phyloP scores from a whole-genome alignment of 2,113 vertebrate species.

The Zosterops hypoxanthus region DNA sequence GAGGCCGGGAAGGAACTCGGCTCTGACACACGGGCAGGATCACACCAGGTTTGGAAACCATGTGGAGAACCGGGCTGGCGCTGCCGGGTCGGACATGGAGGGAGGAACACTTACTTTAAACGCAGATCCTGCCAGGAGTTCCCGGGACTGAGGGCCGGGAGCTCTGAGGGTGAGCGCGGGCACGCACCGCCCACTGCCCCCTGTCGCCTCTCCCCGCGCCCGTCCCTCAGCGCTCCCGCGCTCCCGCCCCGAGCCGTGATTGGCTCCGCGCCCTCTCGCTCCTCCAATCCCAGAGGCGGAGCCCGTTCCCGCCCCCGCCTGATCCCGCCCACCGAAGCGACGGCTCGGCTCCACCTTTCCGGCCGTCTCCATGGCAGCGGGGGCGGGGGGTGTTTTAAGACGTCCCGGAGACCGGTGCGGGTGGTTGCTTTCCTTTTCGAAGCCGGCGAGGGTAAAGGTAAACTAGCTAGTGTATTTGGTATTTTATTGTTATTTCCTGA shows the following conservation, averaged over 20 bases:
- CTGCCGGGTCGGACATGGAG: not conserved
- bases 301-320: fast-evolving
- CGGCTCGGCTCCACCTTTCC: not conserved
- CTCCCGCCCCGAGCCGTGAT: not conserved
- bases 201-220: not conserved
- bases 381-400: not conserved
- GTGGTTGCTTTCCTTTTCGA: not conserved
- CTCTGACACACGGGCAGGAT: not conserved
- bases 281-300: not conserved
- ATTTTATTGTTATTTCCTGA: not conserved
- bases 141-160: fast-evolving
- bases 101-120: fast-evolving
- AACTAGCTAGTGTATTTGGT: not conserved
- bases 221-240: not conserved
- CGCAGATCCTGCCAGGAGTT: fast-evolving
- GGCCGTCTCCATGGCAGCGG: constrained; percentile 11
- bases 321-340: not conserved
- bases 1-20: not conserved
- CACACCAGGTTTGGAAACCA: fast-evolving
- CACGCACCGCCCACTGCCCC: fast-evolving
- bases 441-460: not conserved
- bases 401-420: not conserved
- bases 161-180: fast-evolving
- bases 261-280: fast-evolving
- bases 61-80: fast-evolving